Evolutionary conservation across 2,888 invertebrate species (phyloP).

Genomic region (Taenaris catops): DNA sequence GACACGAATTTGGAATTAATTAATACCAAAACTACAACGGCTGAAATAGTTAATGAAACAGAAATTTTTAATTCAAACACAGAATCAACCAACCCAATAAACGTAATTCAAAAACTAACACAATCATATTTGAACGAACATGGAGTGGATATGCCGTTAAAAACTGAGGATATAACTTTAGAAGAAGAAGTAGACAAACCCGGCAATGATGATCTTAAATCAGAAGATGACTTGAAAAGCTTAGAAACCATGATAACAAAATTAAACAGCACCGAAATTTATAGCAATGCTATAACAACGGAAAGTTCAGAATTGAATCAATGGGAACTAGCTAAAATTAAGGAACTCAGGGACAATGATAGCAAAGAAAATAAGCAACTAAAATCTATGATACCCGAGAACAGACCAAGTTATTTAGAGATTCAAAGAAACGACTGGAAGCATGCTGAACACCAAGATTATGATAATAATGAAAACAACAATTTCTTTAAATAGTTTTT

Average conservation of each 20-base stretch:
- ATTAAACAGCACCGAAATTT: slow-evolving; percentile 8
- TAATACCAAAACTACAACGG: background rate
- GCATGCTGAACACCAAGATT: slow-evolving; percentile 38
- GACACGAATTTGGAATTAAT: background rate
- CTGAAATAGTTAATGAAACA: too few species aligned
- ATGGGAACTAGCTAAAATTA: slow-evolving; percentile 23
- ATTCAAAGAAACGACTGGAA: slow-evolving; percentile 43
- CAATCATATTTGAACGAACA: slow-evolving; percentile 3
- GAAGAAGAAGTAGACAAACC: slow-evolving; percentile 30
- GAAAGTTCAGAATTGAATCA: slow-evolving; percentile 15
- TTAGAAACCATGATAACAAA: slow-evolving; percentile 16
- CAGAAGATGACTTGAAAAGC: slow-evolving; percentile 17
- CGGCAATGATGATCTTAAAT: slow-evolving; percentile 11
- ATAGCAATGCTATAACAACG: slow-evolving; percentile 9
- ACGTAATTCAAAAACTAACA: background rate
- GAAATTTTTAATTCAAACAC: background rate
- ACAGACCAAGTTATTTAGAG: slow-evolving; percentile 45
- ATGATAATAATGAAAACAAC: slow-evolving; percentile 35
- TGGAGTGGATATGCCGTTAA: slow-evolving; percentile 5
- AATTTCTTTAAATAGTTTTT: slow-evolving; percentile 28
- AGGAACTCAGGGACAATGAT: slow-evolving; percentile 22
- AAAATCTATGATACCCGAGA: slow-evolving; percentile 39
- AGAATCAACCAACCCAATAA: background rate
- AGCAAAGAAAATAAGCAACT: background rate
- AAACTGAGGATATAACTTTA: slow-evolving; percentile 28